Evolutionary conservation across 2,797 vertebrate species (phyloP).

Genomic region (Pangasius djambal): DNA sequence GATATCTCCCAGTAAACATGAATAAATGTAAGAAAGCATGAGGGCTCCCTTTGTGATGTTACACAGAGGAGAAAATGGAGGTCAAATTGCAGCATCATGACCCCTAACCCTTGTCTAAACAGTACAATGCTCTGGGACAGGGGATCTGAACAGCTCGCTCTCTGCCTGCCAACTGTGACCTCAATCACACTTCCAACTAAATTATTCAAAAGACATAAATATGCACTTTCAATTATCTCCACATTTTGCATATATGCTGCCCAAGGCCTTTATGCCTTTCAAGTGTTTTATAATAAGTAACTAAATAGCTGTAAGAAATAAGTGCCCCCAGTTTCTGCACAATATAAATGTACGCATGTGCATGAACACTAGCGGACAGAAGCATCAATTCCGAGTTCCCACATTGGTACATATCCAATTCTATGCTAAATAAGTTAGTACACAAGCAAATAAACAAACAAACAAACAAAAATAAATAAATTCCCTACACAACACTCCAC

Average conservation of each 20-base stretch:
- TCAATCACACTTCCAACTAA: conserved; percentile 22
- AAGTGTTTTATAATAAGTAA: background rate
- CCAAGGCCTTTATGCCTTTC: background rate
- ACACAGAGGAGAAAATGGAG: conserved; percentile 40
- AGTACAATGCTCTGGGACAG: conserved; percentile 33
- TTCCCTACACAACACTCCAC: background rate
- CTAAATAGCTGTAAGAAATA: background rate
- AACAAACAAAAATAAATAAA: background rate
- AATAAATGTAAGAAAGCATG: conserved; percentile 46
- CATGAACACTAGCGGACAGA: background rate
- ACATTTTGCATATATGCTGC: conserved; percentile 1
- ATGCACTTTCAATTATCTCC: background rate
- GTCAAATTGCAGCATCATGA: conserved; percentile 48
- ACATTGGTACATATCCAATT: background rate
- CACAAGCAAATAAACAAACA: background rate
- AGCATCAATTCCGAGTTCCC: background rate
- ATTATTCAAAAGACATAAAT: conserved; percentile 13
- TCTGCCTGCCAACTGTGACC: conserved; percentile 28
- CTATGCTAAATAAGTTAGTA: background rate
- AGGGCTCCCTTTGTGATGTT: conserved; percentile 53
- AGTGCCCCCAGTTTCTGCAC: background rate
- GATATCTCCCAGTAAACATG: conserved; percentile 11
- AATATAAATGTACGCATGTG: background rate
- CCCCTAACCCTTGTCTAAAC: conserved; percentile 52
- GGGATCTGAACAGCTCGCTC: conserved; percentile 5